These are phyloP conservation scores for Aramus guarauna DNA, from an alignment of 2,113 vertebrate species.

Conservation along the genomic window DNA sequence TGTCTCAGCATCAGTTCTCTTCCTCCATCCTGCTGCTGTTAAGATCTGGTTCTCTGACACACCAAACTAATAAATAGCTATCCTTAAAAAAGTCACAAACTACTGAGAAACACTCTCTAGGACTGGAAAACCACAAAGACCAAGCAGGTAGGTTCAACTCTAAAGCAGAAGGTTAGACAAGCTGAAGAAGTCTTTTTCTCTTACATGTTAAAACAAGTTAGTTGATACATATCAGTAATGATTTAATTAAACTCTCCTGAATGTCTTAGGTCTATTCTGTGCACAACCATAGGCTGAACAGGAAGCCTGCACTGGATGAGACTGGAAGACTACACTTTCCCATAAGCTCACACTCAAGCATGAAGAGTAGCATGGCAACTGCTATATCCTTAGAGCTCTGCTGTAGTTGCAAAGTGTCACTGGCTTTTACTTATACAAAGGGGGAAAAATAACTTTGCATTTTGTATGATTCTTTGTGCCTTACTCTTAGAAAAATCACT, in stretches of 20 bases:
- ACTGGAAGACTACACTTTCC: not conserved
- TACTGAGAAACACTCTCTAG: not conserved
- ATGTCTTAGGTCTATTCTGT: not conserved
- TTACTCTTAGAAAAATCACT: not conserved
- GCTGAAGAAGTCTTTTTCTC: not conserved
- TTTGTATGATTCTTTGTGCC: not conserved
- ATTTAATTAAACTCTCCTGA: not conserved
- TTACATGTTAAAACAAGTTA: not conserved
- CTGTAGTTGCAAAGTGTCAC: not conserved
- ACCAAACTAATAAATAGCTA: not conserved
- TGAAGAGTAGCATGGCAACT: not conserved
- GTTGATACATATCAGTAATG: not conserved
- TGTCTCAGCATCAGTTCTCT: not conserved
- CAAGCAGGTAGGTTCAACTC: not conserved
- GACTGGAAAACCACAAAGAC: not conserved
- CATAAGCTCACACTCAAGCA: not conserved
- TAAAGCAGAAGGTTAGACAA: not conserved
- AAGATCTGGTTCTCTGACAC: not conserved
- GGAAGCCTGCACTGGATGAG: not conserved
- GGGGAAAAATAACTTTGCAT: not conserved
- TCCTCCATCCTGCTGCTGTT: not conserved
- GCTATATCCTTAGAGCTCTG: not conserved
- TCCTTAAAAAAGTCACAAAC: not conserved
- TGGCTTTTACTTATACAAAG: not conserved
- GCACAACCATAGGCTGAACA: not conserved